Evolutionary conservation across 2,888 invertebrate species (phyloP), one percentile per base, ranked within the genome.

Genomic region (Iselma pallidipennis): DNA sequence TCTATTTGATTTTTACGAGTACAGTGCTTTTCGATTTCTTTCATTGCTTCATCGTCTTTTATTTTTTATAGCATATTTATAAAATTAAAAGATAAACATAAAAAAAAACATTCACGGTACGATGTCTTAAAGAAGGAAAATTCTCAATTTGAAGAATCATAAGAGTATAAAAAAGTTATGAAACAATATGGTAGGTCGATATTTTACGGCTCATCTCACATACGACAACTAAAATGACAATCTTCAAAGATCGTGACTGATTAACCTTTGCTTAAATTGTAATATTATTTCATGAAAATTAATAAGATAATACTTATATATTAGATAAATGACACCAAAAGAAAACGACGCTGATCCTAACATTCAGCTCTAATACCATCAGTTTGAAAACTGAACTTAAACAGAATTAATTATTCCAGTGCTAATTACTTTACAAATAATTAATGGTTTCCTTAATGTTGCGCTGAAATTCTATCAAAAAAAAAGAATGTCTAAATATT

Each of bases 351-450:
- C n/a, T n/a, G n/a, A n/a, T n/a, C n/a, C n/a, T n/a, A n/a, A n/a
- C n/a, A n/a, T n/a, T n/a, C n/a, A n/a, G n/a, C n/a, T 25, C 6
- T 25, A 25, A 25, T 25, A 25, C 7, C 12, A 12, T 12, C 12
- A 45, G 4, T 21, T 12, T 12, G 16, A 4, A 21, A 21, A 45
- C 9, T 3, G 16, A 56, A 64, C 51, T 61, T 57, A 63, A 71
- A 72, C 68, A 64, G 64, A 73, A 73, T 74, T 72, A 72, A 73
- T 73, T 70, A 69, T 72, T 69, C 66, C 66, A 45, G 50, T 66
- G 67, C 72, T 72, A 74, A 74, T 73, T 74, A 70, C 71, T 70
- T 70, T 66, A 68, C 71, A 70, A 74, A 74, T 75, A 75, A 76
- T 74, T 74, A 75, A 76, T 75, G 74, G 65, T 61, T 56, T 61